Conservation (phyloP, 2,888 invertebrate genomes). For the Leucophora obtusa region DNA sequence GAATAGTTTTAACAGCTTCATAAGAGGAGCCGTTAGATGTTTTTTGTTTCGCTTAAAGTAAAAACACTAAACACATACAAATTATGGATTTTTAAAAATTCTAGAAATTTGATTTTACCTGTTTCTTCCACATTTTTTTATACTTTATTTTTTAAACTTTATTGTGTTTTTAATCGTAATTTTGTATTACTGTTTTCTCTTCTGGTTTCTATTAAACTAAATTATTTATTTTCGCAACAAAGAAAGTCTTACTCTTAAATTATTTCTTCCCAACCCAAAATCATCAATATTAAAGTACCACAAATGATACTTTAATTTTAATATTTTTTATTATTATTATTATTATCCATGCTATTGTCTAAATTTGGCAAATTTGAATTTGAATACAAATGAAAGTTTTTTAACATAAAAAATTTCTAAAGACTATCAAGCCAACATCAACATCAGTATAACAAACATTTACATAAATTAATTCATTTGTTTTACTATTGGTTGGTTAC, state of each 20-base stretch:
- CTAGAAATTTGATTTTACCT: constrained; percentile 38
- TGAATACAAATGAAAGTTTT: constrained; percentile 63
- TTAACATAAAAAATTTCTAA: not conserved
- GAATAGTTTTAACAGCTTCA: too few species aligned
- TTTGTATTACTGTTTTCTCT: constrained; percentile 9
- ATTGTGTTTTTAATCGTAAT: not conserved
- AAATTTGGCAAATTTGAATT: constrained; percentile 44
- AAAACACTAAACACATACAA: too few species aligned
- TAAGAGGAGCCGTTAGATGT: too few species aligned
- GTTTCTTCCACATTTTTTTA: constrained; percentile 30
- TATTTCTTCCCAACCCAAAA: not conserved
- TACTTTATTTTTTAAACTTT: not conserved
- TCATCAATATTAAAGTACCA: constrained; percentile 21
- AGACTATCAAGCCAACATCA: not conserved
- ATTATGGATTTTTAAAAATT: too few species aligned
- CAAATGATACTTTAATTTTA: constrained; percentile 26
- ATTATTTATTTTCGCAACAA: not conserved
- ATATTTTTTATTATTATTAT: constrained; percentile 34
- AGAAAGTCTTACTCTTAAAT: constrained; percentile 17
- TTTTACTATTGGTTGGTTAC: too few species aligned
- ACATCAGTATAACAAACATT: constrained; percentile 10
- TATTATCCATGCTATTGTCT: constrained; percentile 4
- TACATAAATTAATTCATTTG: constrained; percentile 37
- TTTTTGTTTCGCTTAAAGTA: too few species aligned
- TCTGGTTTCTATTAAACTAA: constrained; percentile 39